Conservation (phyloP, 2,888 invertebrate genomes). For the Polydrusus tereticollis region DNA sequence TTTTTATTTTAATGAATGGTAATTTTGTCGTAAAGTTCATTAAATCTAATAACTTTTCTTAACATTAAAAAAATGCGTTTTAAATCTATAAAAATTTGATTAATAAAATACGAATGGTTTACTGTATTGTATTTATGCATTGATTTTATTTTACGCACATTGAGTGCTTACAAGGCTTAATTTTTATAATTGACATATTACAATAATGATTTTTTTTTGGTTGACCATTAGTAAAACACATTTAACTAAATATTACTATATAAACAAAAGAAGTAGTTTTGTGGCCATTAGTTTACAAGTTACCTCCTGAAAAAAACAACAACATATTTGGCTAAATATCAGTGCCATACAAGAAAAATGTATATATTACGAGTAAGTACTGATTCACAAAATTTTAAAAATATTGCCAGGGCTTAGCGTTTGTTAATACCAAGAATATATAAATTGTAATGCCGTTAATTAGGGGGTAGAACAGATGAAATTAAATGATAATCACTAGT, state of each 20-base stretch:
- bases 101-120: too few relatives aligned
- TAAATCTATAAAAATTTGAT: too few relatives aligned
- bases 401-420: too few relatives aligned
- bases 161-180: constrained; percentile 1
- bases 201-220: not conserved
- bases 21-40: too few relatives aligned
- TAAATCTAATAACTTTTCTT: too few relatives aligned
- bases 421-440: too few relatives aligned
- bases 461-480: too few relatives aligned
- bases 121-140: not conserved
- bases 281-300: not conserved
- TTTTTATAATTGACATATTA: not conserved
- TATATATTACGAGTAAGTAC: not conserved
- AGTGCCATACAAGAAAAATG: not conserved
- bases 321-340: not conserved
- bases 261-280: not conserved
- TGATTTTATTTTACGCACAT: constrained; percentile 1
- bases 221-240: not conserved
- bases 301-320: not conserved
- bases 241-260: not conserved
- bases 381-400: not conserved
- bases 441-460: too few relatives aligned
- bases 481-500: too few relatives aligned
- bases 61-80: too few relatives aligned
- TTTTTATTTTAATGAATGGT: too few relatives aligned